Evolutionary conservation across 2,113 vertebrate species (phyloP).

Genomic region (Carettochelys insculpta): DNA sequence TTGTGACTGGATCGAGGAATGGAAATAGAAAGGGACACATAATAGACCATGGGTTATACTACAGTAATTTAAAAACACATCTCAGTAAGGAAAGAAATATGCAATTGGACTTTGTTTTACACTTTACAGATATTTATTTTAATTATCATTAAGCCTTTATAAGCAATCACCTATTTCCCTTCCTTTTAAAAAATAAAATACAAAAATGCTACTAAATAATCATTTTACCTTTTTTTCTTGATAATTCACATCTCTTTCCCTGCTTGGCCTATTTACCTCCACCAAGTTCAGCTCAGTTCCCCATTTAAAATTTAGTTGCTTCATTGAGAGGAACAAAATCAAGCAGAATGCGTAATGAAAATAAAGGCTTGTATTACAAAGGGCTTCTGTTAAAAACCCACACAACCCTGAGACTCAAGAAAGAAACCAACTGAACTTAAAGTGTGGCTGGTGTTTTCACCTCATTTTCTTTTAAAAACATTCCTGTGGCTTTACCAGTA

Average conservation of each 20-base stretch:
- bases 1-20: neutral
- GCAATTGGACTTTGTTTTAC: neutral
- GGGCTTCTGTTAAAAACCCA: neutral
- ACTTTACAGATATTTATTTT: too few species aligned
- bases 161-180: neutral
- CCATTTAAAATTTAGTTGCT: neutral
- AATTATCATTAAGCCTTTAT: neutral
- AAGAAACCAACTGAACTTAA: neutral
- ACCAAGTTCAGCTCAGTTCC: neutral
- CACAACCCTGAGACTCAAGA: neutral
- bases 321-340: neutral
- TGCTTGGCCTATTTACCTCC: neutral
- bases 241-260: neutral
- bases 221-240: neutral
- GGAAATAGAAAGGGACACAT: neutral
- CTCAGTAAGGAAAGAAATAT: neutral
- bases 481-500: neutral
- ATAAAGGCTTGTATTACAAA: neutral
- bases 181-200: neutral
- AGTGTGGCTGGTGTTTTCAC: neutral
- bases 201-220: neutral
- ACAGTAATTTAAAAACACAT: neutral
- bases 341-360: neutral
- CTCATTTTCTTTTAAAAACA: neutral
- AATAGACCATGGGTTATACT: neutral